These are phyloP conservation scores for Nycticryphes semicollaris DNA, from an alignment of 2,113 vertebrate genomes.

Conservation along the genomic window DNA sequence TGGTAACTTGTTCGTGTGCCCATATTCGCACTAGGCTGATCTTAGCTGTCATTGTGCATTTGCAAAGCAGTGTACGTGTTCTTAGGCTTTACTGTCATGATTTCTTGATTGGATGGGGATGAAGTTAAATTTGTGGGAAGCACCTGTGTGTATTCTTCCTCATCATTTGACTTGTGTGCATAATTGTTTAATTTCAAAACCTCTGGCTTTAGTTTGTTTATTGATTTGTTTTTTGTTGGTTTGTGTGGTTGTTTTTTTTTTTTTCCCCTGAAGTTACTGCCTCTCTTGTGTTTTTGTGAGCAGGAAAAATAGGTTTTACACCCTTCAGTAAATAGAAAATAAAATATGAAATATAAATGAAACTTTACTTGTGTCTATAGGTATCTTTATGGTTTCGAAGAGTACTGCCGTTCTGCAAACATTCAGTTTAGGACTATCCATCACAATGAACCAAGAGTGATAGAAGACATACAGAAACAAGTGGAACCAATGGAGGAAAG, in stretches of 20 bases:
- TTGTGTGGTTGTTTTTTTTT: no score
- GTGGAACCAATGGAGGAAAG: constrained; percentile 76
- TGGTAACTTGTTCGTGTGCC: neutral
- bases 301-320: neutral
- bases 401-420: constrained; percentile 93
- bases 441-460: constrained; percentile 86
- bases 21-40: neutral
- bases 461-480: constrained; percentile 67
- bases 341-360: neutral
- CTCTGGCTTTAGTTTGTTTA: neutral
- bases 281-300: neutral
- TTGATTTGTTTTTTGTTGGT: neutral
- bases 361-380: constrained; percentile 64
- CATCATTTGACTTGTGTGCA: neutral
- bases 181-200: neutral
- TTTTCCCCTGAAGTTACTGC: neutral
- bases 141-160: neutral
- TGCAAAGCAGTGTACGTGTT: neutral
- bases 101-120: neutral
- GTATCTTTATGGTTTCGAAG: constrained; percentile 98
- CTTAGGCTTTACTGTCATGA: neutral
- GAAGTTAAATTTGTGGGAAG: neutral
- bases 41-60: neutral
- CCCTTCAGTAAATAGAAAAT: neutral
- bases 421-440: constrained; percentile 98